Base-by-base conservation (phyloP, 2,888 invertebrate species). In the Hydriomena furcata region DNA sequence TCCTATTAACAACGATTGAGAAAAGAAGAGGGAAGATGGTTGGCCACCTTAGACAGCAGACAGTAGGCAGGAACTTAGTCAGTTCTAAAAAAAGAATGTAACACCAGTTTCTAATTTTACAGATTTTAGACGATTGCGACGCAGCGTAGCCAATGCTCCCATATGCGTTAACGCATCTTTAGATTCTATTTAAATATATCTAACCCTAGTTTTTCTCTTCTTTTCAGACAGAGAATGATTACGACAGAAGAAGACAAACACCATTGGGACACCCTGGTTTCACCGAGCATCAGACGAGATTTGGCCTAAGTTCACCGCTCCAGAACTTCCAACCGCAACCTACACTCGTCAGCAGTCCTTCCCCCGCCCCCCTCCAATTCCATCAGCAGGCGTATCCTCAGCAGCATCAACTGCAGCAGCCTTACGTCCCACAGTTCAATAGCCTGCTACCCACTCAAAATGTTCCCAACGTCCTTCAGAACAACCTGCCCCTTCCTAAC, bases 151-250 rank as follows among this genome's bases (percentile, higher is more conserved):
- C n/a, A n/a, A n/a, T n/a, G n/a, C n/a, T n/a, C n/a, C n/a, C n/a
- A n/a, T n/a, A n/a, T n/a, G n/a, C n/a, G n/a, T n/a, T n/a, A n/a
- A n/a, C n/a, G n/a, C n/a, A n/a, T n/a, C n/a, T n/a, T n/a, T n/a
- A n/a, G n/a, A n/a, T n/a, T n/a, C n/a, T n/a, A n/a, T 17, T 2
- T 17, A 17, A 3, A 4, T 34, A 13, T n/a, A n/a, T 21, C 28
- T 53, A 44, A 56, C 13, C 5, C 6, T 12, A 31, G 5, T 36
- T 37, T 52, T 61, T 69, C 56, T 66, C 44, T 65, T 74, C 58
- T 58, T 85, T 88, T 23, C 87, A 90, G 90, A 73, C 85, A 74
- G 90, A 90, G 70, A 87, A 90, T 84, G 89, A 90, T 61, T 90
- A 77, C 73, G 90, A 90, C 60, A 80, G 87, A 78, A 83, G 80